phyloP scores from a whole-genome alignment of 2,888 invertebrate genomes.

The Microdon myrmicae region DNA sequence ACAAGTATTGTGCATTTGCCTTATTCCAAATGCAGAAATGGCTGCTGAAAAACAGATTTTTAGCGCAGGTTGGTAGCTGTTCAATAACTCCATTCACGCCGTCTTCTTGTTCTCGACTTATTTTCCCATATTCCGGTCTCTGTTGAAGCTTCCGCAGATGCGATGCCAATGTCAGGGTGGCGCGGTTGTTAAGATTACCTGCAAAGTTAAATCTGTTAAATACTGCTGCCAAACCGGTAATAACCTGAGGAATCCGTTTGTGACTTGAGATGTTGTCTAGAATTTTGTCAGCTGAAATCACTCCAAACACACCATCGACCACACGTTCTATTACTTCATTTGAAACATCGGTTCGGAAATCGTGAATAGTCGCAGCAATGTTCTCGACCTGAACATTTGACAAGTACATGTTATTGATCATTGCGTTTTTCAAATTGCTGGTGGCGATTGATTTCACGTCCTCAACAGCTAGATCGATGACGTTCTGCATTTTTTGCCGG shows the following conservation, averaged over 20 bases:
- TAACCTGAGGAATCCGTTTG: constrained; percentile 2
- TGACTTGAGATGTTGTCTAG: constrained; percentile 6
- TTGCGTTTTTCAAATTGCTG: too few relatives aligned
- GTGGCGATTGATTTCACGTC: neutral
- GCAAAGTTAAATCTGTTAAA: constrained; percentile 16
- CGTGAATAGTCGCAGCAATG: neutral
- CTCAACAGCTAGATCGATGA: neutral
- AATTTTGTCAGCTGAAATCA: neutral
- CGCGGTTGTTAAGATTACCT: constrained; percentile 16
- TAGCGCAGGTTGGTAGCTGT: constrained; percentile 20
- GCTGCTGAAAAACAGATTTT: constrained; percentile 10
- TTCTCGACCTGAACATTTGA: neutral
- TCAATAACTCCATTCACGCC: constrained; percentile 7
- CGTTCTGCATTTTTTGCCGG: neutral
- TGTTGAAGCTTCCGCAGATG: constrained; percentile 14
- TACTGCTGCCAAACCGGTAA: constrained; percentile 1
- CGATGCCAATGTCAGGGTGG: constrained; percentile 7
- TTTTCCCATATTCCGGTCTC: neutral
- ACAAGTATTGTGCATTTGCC: constrained; percentile 7
- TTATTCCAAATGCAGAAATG: constrained; percentile 28
- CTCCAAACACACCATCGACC: neutral
- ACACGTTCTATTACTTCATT: constrained; percentile 10
- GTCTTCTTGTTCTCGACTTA: constrained; percentile 6
- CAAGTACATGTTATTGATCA: constrained; percentile 2
- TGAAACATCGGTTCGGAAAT: neutral